phyloP scores from a whole-genome alignment of 2,113 vertebrate species.

The Trochalopteron elliotii region DNA sequence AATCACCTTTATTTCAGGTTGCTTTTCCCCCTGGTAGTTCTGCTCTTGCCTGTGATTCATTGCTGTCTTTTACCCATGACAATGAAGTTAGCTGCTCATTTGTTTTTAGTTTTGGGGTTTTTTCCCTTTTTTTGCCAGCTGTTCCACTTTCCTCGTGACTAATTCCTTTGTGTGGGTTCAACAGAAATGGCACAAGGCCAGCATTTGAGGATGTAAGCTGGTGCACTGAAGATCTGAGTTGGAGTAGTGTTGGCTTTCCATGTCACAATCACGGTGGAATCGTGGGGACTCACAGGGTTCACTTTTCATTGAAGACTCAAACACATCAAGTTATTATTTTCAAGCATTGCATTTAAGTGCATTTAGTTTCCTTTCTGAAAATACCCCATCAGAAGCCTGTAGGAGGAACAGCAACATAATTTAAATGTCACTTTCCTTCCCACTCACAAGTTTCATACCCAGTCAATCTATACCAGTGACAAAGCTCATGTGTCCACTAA shows the following conservation, averaged over 20 bases:
- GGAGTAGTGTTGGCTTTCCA: not conserved
- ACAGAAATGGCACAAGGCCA: not conserved
- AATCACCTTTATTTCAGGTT: not conserved
- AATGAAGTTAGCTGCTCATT: not conserved
- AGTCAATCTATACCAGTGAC: not conserved
- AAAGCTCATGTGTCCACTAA: not conserved
- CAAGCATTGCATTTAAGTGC: conserved; percentile 12
- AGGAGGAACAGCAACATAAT: conserved; percentile 35
- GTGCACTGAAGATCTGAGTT: not conserved
- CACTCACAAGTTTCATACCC: not conserved
- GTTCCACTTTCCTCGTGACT: not conserved
- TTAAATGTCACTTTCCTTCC: conserved; percentile 57
- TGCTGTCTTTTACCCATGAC: not conserved
- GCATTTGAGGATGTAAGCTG: not conserved
- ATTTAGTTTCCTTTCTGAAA: conserved; percentile 50
- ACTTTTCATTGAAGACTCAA: conserved; percentile 8
- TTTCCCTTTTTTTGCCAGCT: not conserved
- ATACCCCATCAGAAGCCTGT: conserved; percentile 7
- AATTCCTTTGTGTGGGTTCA: not conserved
- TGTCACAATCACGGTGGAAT: not conserved
- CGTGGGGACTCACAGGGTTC: not conserved
- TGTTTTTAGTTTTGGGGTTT: not conserved
- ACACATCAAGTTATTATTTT: conserved; percentile 13
- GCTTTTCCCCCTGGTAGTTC: not conserved
- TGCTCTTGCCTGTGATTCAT: not conserved